Percentiles rank a stretch among this genome's conserved stretches.
Evolutionary conservation across 2,888 invertebrate genomes (phyloP).

Genomic region (Caenorhabditis angaria): DNA sequence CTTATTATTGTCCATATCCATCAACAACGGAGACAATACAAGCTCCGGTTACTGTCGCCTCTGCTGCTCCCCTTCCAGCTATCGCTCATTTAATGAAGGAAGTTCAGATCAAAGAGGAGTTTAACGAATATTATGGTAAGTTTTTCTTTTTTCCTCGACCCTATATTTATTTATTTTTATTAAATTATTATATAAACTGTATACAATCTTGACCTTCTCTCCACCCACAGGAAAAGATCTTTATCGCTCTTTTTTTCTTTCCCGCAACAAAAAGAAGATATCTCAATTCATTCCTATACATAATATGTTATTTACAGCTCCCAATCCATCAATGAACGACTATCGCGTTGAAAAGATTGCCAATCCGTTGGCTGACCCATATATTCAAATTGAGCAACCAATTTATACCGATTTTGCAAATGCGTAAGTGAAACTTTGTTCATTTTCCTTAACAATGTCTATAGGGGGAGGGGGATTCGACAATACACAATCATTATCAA

Average conservation of each 20-base stretch:
- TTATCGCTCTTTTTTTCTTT: no score
- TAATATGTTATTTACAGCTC: conserved; percentile 1
- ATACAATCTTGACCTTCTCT: not conserved
- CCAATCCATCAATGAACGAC: conserved; percentile 37
- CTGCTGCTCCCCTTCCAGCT: conserved; percentile 19
- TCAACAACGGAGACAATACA: not conserved
- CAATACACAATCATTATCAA: conserved; percentile 25
- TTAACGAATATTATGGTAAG: conserved; percentile 38
- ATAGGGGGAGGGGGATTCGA: not conserved
- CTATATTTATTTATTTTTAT: no score
- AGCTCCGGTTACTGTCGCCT: not conserved
- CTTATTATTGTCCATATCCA: not conserved
- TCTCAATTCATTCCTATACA: no score
- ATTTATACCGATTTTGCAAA: conserved; percentile 46
- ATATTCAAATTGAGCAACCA: conserved; percentile 38
- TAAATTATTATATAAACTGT: no score
- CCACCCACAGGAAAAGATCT: not conserved
- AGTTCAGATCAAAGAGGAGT: conserved; percentile 32
- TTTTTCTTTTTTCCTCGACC: no score
- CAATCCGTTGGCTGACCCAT: conserved; percentile 28
- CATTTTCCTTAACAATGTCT: not conserved
- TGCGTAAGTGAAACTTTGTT: conserved; percentile 30
- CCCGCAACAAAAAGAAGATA: no score
- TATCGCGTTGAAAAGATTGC: conserved; percentile 41
- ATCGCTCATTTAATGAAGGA: conserved; percentile 45